Evolutionary conservation across 2,888 invertebrate genomes (phyloP), one percentile per base, ranked within the genome.

Genomic region (Callyntrura guangdongensis): DNA sequence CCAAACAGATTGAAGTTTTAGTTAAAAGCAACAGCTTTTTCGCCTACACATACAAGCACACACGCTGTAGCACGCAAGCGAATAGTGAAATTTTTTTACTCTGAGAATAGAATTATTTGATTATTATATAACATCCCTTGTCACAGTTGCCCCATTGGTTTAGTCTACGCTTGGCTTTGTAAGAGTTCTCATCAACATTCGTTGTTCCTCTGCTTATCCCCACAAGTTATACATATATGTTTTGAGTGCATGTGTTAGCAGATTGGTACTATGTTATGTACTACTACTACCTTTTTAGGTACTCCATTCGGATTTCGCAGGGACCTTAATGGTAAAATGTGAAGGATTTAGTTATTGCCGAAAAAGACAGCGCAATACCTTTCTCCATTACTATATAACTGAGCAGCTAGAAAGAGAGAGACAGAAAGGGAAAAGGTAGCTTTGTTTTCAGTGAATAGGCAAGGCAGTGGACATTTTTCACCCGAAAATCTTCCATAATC

Each of bases 391-490:
- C 45, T 45, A 36, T n/a, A 27, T 69, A 69, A 45, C 5, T n/a
- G 14, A 36, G 36, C 3, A 36, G 36, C 3, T 36, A 36, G 20
- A 45, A 47, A 72, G 17, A 47, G 45, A 45, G 20, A 17, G 47
- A 47, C 17, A 45, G 20, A 17, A 47, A 45, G 22, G 45, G 14
- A 12, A 64, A 64, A 25, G 2, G 25, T 25, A 64, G n/a, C 64
- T 14, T 14, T 53, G 17, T 77, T 77, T 77, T 20, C 77, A 53
- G 77, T 49, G 77, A 25, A 64, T 64, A 77, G 77, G 61, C 86
- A 79, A 61, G 77, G 47, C 47, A 86, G 64, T 79, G 87, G 87
- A 81, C 87, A 88, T 88, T 83, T 88, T 88, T 88, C 83, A 88
- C 45, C 20, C 14, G 27, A 20, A 82, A 82, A 82, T 88, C 82